phyloP scores from a whole-genome alignment of 2,888 invertebrate genomes.

The Chaitophorus viminalis region DNA sequence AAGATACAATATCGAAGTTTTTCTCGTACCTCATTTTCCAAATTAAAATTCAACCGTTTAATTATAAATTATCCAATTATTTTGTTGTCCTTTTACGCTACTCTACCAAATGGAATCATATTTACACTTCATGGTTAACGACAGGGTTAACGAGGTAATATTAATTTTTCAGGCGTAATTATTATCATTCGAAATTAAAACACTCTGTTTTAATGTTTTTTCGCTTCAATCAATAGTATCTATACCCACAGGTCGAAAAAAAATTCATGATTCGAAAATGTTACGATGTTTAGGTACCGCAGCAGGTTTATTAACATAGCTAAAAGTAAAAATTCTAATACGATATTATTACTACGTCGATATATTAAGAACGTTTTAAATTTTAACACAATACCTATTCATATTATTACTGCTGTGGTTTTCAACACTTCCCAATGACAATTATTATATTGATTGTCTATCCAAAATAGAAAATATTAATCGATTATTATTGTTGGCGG shows the following conservation, averaged over 20 bases:
- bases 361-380: background rate
- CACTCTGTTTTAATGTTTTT: background rate
- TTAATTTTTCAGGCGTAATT: background rate
- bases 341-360: background rate
- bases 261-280: too few species aligned
- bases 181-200: slow-evolving; percentile 9
- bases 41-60: background rate
- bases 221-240: background rate
- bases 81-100: background rate
- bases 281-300: too few species aligned
- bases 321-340: too few species aligned
- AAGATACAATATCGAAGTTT: background rate
- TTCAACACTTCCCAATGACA: background rate
- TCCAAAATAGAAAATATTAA: background rate
- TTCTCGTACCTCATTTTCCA: background rate
- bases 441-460: background rate
- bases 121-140: slow-evolving; percentile 30
- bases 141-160: slow-evolving; percentile 15
- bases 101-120: background rate
- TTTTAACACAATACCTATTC: background rate
- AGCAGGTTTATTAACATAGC: too few species aligned
- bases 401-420: background rate
- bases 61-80: slow-evolving; percentile 3
- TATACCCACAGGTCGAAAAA: background rate
- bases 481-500: background rate